These are phyloP conservation scores for Fregetta grallaria DNA, from an alignment of 2,113 vertebrate genomes.

Conservation along the genomic window DNA sequence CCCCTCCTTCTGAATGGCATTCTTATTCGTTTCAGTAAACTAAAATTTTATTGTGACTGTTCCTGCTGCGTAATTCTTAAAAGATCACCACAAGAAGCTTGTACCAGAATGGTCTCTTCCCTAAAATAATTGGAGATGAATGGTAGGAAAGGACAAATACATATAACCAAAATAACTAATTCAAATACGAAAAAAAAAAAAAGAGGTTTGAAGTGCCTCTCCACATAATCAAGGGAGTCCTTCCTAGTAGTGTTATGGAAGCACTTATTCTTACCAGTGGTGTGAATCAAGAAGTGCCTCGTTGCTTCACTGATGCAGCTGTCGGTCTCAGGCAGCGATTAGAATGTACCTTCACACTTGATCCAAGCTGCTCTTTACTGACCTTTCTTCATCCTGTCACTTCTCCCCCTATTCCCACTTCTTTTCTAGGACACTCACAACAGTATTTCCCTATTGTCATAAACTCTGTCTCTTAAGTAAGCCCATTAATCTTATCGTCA, in stretches of 20 bases:
- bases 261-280: background rate
- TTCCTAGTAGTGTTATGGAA: background rate
- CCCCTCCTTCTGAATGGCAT: background rate
- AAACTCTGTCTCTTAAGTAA: background rate
- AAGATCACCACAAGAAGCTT: background rate
- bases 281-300: background rate
- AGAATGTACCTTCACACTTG: background rate
- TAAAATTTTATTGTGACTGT: background rate
- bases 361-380: background rate
- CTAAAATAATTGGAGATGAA: background rate
- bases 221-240: background rate
- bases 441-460: background rate
- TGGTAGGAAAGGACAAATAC: background rate
- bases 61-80: background rate
- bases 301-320: background rate
- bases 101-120: background rate
- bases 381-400: background rate
- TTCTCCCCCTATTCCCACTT: background rate
- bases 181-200: background rate
- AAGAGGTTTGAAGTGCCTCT: background rate
- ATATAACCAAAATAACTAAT: background rate
- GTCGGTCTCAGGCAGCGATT: background rate
- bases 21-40: background rate
- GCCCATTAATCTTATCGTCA: background rate
- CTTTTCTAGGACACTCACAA: background rate